These are phyloP conservation scores for Melinopterus prodromus DNA, from an alignment of 2,888 invertebrate genomes.

Conservation along the genomic window DNA sequence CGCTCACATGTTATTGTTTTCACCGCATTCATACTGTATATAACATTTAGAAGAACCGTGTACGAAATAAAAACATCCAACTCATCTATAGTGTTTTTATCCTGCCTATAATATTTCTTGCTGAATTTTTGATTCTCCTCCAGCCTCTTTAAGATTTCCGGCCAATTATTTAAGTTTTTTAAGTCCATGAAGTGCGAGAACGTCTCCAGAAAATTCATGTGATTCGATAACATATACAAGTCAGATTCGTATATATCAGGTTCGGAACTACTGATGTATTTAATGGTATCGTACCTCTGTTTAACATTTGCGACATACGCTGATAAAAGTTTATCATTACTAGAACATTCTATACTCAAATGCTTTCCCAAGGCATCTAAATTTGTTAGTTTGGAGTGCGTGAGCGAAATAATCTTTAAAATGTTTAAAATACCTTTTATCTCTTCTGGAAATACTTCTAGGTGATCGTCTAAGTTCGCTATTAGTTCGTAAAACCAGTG, in stretches of 20 bases:
- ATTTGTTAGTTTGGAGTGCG: slow-evolving; percentile 30
- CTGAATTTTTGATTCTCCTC: slow-evolving; percentile 43
- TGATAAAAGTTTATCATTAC: slow-evolving; percentile 50
- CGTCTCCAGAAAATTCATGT: slow-evolving; percentile 47
- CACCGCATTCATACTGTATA: slow-evolving; percentile 60
- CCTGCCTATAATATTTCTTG: slow-evolving; percentile 27
- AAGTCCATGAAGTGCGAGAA: slow-evolving; percentile 48
- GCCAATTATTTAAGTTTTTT: slow-evolving; percentile 40
- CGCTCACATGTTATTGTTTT: slow-evolving; percentile 51
- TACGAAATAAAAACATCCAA: slow-evolving; percentile 63
- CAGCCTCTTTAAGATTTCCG: slow-evolving; percentile 42
- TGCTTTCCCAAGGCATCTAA: slow-evolving; percentile 39
- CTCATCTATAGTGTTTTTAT: slow-evolving; percentile 38
- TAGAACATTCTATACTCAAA: slow-evolving; percentile 34
- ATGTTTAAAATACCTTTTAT: slow-evolving; percentile 36
- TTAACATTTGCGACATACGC: slow-evolving; percentile 50
- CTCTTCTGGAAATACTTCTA: slow-evolving; percentile 41
- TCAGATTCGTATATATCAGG: slow-evolving; percentile 36
- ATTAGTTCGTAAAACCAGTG: slow-evolving; percentile 56
- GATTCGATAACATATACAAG: slow-evolving; percentile 41
- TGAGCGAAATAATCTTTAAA: slow-evolving; percentile 29
- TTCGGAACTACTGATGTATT: slow-evolving; percentile 48
- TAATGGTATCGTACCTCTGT: slow-evolving; percentile 44
- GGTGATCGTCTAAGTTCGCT: slow-evolving; percentile 42
- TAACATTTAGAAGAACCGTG: slow-evolving; percentile 63